Evolutionary conservation across 2,113 vertebrate genomes (phyloP), one percentile per base, ranked within the genome.

Genomic region (Hydrolagus affinis): DNA sequence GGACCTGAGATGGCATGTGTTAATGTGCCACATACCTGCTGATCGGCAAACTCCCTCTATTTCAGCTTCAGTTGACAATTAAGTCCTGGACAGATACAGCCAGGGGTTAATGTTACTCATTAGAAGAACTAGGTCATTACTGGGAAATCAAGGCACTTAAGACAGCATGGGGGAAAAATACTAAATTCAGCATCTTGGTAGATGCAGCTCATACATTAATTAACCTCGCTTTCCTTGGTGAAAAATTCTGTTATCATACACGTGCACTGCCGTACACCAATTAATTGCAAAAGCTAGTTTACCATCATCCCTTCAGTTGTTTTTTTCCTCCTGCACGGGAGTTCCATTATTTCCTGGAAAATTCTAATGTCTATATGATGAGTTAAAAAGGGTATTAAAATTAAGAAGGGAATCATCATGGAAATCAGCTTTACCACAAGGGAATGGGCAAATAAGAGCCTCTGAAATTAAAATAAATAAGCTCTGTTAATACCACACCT

Each of bases 51-150:
- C 93, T 95, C 94, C 44, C 93, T 91, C 92, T 94, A 92, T 94
- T 96, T 96, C 95, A 97, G 95, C 95, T 94, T 93, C 94, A 94
- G 94, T 96, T 97, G 95, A 98, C 97, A 98, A 98, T 97, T 96
- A 98, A 97, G 96, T 97, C 97, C 96, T 96, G 97, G 97, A 96
- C 94, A 95, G 96, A 95, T 98, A 96, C 97, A 97, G 96, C 96
- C 96, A 98, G 96, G 95, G 97, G 97, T 99, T 98, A 98, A 98
- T 98, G 95, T 96, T 95, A 95, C 96, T 99, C 97, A 99, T 99
- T 98, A 99, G 96, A 95, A 98, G 96, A 99, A 99, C 96, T 99
- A 96, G 97, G 97, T 99, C 97, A 98, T 99, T 99, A 98, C 95
- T 92, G 93, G 93, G 94, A 96, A 97, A 98, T 98, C 97, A 97